A percentile compares a stretch with the other conserved stretches of the same genome.
phyloP scores from a whole-genome alignment of 1,140 invertebrate species.

The Zaprionus ornatus region DNA sequence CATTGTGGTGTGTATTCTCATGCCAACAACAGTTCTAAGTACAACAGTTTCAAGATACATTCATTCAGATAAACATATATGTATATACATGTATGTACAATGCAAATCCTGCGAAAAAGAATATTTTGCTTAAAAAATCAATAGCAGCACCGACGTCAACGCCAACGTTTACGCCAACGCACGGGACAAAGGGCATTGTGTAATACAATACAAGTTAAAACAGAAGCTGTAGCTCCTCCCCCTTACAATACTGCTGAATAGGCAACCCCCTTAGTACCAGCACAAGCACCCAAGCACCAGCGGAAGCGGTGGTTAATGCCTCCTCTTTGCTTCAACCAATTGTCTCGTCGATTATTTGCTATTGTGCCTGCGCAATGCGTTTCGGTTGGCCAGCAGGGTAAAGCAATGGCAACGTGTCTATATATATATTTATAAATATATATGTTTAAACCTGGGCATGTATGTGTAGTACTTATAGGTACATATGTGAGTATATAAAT shows the following conservation, averaged over 20 bases:
- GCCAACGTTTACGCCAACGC: not conserved
- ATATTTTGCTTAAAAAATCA: not conserved
- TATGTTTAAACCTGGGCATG: not conserved
- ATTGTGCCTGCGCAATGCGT: constrained; percentile 56
- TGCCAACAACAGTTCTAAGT: not conserved
- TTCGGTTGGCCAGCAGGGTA: constrained; percentile 55
- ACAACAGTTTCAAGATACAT: not conserved
- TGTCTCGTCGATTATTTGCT: constrained; percentile 70
- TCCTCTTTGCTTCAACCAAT: constrained; percentile 64
- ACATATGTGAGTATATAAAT: too few species aligned
- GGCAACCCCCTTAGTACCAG: constrained; percentile 15
- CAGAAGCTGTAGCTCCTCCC: constrained; percentile 59
- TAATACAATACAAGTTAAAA: constrained; percentile 42
- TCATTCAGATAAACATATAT: not conserved
- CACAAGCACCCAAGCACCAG: constrained; percentile 2
- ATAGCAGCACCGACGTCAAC: not conserved
- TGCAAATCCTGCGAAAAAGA: not conserved
- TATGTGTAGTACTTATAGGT: too few species aligned
- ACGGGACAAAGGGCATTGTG: constrained; percentile 52
- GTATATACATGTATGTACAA: not conserved
- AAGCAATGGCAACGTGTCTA: constrained; percentile 5
- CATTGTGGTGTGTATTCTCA: not conserved
- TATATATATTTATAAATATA: not conserved
- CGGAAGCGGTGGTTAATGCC: constrained; percentile 60
- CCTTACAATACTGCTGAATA: constrained; percentile 12